These are phyloP conservation scores for Capromys pilorides DNA, from an alignment of 2,797 vertebrate species.

Conservation along the genomic window DNA sequence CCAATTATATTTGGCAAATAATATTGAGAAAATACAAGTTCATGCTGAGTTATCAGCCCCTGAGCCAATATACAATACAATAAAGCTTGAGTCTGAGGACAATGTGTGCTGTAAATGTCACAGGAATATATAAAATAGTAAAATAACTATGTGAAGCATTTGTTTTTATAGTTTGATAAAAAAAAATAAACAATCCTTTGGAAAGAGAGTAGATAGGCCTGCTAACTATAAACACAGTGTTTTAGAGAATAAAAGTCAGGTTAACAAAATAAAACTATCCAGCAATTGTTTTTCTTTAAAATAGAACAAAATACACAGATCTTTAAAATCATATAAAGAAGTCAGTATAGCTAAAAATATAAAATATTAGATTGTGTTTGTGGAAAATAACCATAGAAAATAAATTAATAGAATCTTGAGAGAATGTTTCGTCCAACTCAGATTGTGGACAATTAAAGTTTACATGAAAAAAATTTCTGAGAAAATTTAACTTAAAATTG, in stretches of 20 bases:
- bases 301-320: neutral
- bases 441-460: neutral
- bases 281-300: conserved; percentile 5
- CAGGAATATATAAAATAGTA: neutral
- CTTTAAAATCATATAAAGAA: neutral
- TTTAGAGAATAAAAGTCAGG: neutral
- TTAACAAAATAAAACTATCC: neutral
- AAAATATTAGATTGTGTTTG: neutral
- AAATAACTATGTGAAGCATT: neutral
- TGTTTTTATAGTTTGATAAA: neutral
- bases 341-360: neutral
- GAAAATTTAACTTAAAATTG: neutral
- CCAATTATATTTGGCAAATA: neutral
- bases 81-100: neutral
- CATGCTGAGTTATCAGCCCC: neutral
- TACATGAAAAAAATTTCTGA: neutral
- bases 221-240: conserved; percentile 17
- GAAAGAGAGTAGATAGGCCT: neutral
- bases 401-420: neutral
- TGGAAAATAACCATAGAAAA: neutral
- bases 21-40: conserved; percentile 16
- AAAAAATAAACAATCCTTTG: neutral
- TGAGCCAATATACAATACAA: neutral
- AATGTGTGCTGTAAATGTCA: neutral
- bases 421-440: neutral